Conservation (phyloP, 2,797 vertebrate species). For the Todus mexicanus region DNA sequence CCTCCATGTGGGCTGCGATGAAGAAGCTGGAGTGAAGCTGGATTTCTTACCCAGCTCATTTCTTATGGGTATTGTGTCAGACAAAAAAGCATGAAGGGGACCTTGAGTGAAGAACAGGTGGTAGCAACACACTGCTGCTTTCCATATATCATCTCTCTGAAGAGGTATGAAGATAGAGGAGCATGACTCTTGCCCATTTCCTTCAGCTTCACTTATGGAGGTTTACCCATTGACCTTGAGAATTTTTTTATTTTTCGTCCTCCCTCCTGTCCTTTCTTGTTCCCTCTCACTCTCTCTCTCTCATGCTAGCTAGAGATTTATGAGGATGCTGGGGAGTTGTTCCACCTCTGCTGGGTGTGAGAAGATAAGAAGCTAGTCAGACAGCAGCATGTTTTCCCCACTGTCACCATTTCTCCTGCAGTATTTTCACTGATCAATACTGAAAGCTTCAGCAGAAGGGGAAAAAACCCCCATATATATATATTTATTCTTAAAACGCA, state of each 20-base stretch:
- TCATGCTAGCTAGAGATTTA: neutral
- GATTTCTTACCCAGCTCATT: constrained; percentile 8
- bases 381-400: neutral
- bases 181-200: neutral
- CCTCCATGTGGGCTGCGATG: neutral
- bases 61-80: neutral
- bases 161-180: neutral
- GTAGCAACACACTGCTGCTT: neutral
- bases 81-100: neutral
- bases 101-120: neutral
- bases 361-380: constrained; percentile 22
- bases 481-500: constrained; percentile 55
- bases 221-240: neutral
- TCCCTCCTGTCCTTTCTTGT: neutral
- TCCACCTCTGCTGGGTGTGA: neutral
- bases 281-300: neutral
- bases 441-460: constrained; percentile 34
- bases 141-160: neutral
- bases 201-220: neutral
- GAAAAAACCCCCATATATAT: neutral
- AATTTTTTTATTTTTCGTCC: neutral
- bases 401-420: constrained; percentile 42
- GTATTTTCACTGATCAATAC: constrained; percentile 53
- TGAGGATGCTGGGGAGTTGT: neutral
- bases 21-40: neutral